A percentile compares a stretch with the other conserved stretches of the same genome.
phyloP scores from a whole-genome alignment of 2,113 vertebrate species.

The Malaclemys terrapin region DNA sequence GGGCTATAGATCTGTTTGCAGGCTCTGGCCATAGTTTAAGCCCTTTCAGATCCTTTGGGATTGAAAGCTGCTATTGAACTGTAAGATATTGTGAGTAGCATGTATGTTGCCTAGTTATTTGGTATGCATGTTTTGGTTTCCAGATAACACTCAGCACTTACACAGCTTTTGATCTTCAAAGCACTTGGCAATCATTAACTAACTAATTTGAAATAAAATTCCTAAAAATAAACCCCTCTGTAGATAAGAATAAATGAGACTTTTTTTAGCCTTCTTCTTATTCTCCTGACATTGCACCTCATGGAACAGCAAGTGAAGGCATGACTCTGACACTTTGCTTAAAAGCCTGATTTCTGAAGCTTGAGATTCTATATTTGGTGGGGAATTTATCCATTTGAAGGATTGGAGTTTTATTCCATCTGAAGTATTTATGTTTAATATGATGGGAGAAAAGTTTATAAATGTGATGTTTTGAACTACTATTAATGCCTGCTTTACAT shows the following conservation, averaged over 20 bases:
- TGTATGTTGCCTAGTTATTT: neutral
- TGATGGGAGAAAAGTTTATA: constrained; percentile 52
- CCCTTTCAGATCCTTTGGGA: neutral
- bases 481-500: constrained; percentile 56
- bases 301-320: constrained; percentile 11
- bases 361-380: constrained; percentile 47
- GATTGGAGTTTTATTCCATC: constrained; percentile 52
- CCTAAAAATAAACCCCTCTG: neutral
- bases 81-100: neutral
- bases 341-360: neutral
- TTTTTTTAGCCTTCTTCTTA: neutral
- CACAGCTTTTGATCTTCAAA: neutral
- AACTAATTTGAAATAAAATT: neutral
- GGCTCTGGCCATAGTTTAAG: neutral
- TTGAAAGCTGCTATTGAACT: neutral
- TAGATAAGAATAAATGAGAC: neutral
- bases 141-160: neutral
- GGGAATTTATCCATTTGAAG: constrained; percentile 55
- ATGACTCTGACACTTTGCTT: constrained; percentile 12
- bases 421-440: constrained; percentile 66
- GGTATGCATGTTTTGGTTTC: neutral
- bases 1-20: neutral
- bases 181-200: neutral
- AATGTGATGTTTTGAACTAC: constrained; percentile 35
- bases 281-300: neutral